Conservation (phyloP, 2,797 vertebrate species). For the Sylvia borin region DNA sequence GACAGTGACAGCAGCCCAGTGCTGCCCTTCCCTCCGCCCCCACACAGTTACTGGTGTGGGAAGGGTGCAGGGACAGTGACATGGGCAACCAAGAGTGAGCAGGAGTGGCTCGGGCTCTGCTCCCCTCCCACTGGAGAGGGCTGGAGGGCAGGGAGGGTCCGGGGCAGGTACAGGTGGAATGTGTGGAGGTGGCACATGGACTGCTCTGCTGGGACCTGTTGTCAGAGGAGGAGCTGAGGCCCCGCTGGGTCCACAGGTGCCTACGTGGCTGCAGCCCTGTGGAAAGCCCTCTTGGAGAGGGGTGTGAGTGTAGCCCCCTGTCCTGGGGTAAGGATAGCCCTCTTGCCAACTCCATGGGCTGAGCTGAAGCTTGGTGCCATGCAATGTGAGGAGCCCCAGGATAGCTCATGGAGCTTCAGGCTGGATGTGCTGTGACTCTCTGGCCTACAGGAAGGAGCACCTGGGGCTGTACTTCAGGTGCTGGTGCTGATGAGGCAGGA, state of each 20-base stretch:
- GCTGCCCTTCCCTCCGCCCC: neutral
- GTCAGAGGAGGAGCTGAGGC: neutral
- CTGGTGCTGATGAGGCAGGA: neutral
- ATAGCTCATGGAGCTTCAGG: rapidly evolving
- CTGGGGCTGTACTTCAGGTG: neutral
- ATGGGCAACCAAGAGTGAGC: rapidly evolving
- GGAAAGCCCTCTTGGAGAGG: neutral
- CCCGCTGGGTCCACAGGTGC: neutral
- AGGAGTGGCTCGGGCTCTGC: neutral
- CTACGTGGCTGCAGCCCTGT: neutral
- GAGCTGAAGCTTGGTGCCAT: neutral
- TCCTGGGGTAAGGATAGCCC: neutral
- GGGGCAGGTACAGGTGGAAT: neutral
- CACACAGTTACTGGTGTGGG: neutral
- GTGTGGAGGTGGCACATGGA: neutral
- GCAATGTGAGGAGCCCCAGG: rapidly evolving
- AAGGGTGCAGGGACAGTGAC: neutral
- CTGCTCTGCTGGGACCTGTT: neutral
- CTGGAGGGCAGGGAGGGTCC: neutral
- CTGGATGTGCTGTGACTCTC: rapidly evolving
- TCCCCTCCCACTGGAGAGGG: neutral
- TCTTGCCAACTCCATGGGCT: rapidly evolving
- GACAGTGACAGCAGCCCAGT: neutral
- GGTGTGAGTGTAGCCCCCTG: too few species aligned
- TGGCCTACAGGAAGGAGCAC: neutral